Percentiles rank a stretch among this genome's conserved stretches.
Evolutionary conservation across 2,888 invertebrate species (phyloP).

Genomic region (Aradus depressus): DNA sequence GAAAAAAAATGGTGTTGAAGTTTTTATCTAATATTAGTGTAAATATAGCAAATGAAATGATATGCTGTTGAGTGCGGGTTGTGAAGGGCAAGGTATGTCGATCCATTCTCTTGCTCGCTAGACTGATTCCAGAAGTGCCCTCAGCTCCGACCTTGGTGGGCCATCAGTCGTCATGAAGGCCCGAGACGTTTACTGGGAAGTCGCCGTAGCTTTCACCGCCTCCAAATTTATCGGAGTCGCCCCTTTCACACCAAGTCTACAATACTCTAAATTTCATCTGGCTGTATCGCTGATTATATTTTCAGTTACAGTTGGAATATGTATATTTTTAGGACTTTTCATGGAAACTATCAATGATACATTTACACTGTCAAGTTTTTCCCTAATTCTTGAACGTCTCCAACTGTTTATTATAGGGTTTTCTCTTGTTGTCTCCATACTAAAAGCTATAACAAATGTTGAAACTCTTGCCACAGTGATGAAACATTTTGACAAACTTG

Average conservation of each 20-base stretch:
- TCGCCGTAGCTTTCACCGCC: conserved; percentile 16
- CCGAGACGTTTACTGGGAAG: conserved; percentile 22
- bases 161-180: conserved; percentile 10
- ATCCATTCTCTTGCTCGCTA: no score
- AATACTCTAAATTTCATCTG: conserved; percentile 1
- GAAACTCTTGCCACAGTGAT: conserved; percentile 12
- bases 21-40: no score
- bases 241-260: conserved; percentile 16
- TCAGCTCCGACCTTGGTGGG: no score
- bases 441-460: conserved; percentile 16
- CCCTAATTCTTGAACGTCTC: conserved; percentile 20
- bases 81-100: no score
- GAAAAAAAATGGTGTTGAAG: no score
- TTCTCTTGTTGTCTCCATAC: conserved; percentile 11
- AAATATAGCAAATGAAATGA: no score
- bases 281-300: conserved; percentile 4
- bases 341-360: conserved; percentile 23
- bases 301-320: background rate
- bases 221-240: conserved; percentile 20
- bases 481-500: conserved; percentile 14
- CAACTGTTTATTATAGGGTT: conserved; percentile 16
- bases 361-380: conserved; percentile 19
- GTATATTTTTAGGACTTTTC: conserved; percentile 10
- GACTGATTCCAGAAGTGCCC: no score
- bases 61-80: no score